phyloP scores from a whole-genome alignment of 2,113 vertebrate genomes.

The Pongo pygmaeus region DNA sequence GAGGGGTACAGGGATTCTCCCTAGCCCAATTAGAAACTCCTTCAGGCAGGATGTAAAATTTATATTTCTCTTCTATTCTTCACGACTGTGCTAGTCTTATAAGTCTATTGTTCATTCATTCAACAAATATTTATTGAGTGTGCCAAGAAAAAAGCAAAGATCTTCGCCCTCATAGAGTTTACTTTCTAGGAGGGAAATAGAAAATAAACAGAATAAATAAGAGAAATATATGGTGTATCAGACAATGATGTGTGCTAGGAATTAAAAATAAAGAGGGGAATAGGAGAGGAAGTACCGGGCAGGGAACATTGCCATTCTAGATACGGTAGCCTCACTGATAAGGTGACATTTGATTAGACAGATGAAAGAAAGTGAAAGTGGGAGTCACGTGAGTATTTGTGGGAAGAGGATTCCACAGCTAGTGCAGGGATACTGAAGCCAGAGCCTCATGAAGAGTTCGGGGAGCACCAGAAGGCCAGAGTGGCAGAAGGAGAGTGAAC shows the following conservation, averaged over 20 bases:
- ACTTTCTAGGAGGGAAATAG: neutral
- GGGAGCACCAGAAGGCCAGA: neutral
- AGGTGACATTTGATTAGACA: neutral
- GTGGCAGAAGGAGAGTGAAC: accelerated
- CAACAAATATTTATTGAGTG: neutral
- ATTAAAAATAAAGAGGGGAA: neutral
- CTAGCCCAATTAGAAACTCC: neutral
- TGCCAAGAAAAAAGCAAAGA: neutral
- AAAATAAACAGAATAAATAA: neutral
- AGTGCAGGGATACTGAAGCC: neutral
- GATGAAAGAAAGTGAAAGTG: neutral
- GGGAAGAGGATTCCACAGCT: neutral
- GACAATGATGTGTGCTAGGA: neutral
- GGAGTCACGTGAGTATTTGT: neutral
- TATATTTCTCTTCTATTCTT: neutral
- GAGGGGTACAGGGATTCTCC: neutral
- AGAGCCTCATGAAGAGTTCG: neutral
- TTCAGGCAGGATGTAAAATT: neutral
- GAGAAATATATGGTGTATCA: neutral
- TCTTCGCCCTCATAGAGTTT: neutral
- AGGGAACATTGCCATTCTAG: neutral
- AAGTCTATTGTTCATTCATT: neutral
- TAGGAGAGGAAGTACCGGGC: neutral
- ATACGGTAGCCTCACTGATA: neutral
- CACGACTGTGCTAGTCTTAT: neutral